Evolutionary conservation across 2,888 invertebrate species (phyloP).

Genomic region (Acholoe squamosa): DNA sequence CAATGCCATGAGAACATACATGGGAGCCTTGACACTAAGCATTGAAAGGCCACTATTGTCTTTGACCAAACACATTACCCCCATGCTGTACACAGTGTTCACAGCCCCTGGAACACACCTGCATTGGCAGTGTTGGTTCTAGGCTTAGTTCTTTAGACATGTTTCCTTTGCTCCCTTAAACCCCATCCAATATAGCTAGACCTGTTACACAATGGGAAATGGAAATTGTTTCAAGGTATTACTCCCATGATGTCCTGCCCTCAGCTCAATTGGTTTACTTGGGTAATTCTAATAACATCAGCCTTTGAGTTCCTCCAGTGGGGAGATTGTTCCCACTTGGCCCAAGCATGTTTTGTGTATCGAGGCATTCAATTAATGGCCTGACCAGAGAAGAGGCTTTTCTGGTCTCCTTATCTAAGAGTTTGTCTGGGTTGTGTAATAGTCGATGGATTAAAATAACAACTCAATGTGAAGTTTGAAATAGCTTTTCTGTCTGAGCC

Average conservation of each 20-base stretch:
- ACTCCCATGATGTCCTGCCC: background rate
- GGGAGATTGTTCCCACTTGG: background rate
- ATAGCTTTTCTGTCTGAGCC: background rate
- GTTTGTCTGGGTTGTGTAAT: background rate
- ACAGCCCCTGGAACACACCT: background rate
- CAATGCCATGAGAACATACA: background rate
- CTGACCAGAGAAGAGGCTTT: no score
- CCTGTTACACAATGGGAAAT: background rate
- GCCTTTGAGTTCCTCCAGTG: background rate
- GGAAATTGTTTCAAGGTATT: constrained; percentile 8
- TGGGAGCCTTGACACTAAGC: background rate
- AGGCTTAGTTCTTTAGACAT: background rate
- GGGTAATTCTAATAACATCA: constrained; percentile 19
- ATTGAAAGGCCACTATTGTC: background rate
- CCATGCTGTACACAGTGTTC: background rate
- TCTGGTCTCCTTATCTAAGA: constrained; percentile 13
- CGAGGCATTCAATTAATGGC: background rate
- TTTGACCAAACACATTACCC: constrained; percentile 3
- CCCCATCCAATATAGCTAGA: background rate
- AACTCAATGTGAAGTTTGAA: constrained; percentile 2
- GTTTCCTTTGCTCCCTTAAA: background rate
- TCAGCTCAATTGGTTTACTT: constrained; percentile 27
- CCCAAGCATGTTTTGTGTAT: background rate
- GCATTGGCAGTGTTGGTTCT: background rate
- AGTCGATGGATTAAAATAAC: constrained; percentile 1